phyloP scores from a whole-genome alignment of 2,113 vertebrate species.

The Corythaixoides concolor region DNA sequence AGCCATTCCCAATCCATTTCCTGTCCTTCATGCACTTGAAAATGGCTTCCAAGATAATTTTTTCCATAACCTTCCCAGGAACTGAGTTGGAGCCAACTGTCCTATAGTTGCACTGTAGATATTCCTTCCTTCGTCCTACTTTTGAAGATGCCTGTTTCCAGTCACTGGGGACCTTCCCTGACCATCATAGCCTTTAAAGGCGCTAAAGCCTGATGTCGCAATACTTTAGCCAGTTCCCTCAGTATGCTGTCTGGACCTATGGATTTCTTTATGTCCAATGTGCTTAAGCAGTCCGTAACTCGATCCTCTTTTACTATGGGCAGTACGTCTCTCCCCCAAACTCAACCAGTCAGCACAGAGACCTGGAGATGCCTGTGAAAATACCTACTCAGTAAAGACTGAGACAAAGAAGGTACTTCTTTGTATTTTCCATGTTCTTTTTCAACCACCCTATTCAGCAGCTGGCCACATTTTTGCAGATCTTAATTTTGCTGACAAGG shows the following conservation, averaged over 20 bases:
- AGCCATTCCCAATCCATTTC: background rate
- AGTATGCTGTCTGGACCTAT: background rate
- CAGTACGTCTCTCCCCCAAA: background rate
- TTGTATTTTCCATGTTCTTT: background rate
- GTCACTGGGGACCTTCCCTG: background rate
- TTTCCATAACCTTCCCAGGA: background rate
- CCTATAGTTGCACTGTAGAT: background rate
- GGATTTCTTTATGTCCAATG: background rate
- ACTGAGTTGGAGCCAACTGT: background rate
- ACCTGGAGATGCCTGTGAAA: background rate
- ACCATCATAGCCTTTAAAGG: background rate
- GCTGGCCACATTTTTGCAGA: background rate
- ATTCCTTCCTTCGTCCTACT: background rate
- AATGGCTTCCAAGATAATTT: background rate
- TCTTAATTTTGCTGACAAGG: background rate
- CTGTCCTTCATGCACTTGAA: background rate
- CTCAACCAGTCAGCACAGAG: background rate
- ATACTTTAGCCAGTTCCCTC: background rate
- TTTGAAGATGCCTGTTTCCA: background rate
- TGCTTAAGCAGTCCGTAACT: background rate
- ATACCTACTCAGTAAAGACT: background rate
- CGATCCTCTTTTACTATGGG: background rate
- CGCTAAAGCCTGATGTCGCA: background rate
- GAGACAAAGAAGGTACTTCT: background rate
- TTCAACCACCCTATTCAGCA: background rate